Percentiles rank a stretch among this genome's conserved stretches.
Evolutionary conservation across 1,140 invertebrate genomes (phyloP).

Genomic region (Pseudachorutes palmiensis): DNA sequence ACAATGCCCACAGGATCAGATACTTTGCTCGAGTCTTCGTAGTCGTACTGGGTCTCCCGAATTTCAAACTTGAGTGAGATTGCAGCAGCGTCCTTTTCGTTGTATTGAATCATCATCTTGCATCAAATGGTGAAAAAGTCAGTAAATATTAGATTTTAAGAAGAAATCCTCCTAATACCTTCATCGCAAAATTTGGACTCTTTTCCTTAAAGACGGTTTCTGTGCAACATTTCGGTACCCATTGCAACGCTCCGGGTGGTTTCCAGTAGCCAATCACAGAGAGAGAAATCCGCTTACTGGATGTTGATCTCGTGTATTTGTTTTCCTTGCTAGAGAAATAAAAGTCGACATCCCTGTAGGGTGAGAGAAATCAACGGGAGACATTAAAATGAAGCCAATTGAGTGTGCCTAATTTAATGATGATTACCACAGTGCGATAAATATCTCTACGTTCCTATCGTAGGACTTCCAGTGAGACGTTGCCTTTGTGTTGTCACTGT

Average conservation of each 20-base stretch:
- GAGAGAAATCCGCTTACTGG: background rate
- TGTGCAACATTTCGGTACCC: slow-evolving; percentile 2
- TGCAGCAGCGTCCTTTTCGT: background rate
- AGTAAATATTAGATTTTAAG: background rate
- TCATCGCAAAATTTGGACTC: background rate
- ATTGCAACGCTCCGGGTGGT: slow-evolving; percentile 10
- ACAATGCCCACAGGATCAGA: background rate
- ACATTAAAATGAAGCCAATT: background rate
- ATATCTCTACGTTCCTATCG: background rate
- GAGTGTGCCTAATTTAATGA: background rate
- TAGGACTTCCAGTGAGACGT: background rate
- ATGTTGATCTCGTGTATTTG: background rate
- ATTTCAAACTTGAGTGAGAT: slow-evolving; percentile 8
- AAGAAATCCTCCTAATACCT: background rate
- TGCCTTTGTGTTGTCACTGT: background rate
- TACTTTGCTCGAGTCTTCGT: background rate
- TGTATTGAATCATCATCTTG: slow-evolving; percentile 1
- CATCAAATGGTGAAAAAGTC: background rate
- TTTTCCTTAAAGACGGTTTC: slow-evolving; percentile 3
- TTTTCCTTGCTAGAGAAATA: background rate
- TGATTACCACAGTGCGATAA: background rate
- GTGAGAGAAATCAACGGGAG: too few relatives aligned
- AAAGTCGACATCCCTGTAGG: background rate
- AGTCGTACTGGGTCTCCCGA: background rate
- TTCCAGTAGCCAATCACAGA: slow-evolving; percentile 5